A percentile compares a stretch with the other conserved stretches of the same genome.
Evolutionary conservation across 2,888 invertebrate genomes (phyloP).

Genomic region (Euclidia mi): DNA sequence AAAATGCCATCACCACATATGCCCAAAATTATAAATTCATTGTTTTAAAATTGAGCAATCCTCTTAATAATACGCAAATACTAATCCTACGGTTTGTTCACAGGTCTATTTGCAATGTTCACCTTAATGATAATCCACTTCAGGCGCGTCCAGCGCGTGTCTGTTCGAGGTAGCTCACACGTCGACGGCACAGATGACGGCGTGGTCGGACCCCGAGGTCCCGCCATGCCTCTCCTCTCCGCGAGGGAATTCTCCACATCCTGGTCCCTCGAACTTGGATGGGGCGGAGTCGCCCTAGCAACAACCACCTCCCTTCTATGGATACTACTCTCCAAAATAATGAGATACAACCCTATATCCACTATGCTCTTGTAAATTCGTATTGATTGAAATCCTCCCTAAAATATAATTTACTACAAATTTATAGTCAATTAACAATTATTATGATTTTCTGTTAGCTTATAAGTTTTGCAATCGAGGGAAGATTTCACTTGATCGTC

Average conservation of each 20-base stretch:
- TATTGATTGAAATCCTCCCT: conserved; percentile 31
- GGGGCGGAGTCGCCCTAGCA: conserved; percentile 96
- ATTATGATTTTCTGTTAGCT: conserved; percentile 35
- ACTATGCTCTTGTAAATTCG: conserved; percentile 91
- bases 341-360: conserved; percentile 96
- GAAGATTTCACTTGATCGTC: conserved; percentile 37
- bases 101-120: conserved; percentile 97
- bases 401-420: conserved; percentile 28
- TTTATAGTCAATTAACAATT: conserved; percentile 57
- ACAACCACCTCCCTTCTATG: conserved; percentile 95
- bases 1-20: no score
- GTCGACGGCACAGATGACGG: conserved; percentile 93
- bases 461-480: conserved; percentile 15
- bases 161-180: conserved; percentile 88
- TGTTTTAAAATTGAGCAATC: neutral
- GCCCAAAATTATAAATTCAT: no score
- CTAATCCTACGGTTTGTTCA: conserved; percentile 50
- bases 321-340: conserved; percentile 97
- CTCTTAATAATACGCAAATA: no score
- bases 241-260: conserved; percentile 94
- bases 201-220: conserved; percentile 90
- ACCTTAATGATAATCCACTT: no score
- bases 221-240: conserved; percentile 90
- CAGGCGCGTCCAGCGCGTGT: conserved; percentile 94
- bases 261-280: conserved; percentile 96